Conservation (phyloP, 2,888 invertebrate species). For the Proisotoma minuta region DNA sequence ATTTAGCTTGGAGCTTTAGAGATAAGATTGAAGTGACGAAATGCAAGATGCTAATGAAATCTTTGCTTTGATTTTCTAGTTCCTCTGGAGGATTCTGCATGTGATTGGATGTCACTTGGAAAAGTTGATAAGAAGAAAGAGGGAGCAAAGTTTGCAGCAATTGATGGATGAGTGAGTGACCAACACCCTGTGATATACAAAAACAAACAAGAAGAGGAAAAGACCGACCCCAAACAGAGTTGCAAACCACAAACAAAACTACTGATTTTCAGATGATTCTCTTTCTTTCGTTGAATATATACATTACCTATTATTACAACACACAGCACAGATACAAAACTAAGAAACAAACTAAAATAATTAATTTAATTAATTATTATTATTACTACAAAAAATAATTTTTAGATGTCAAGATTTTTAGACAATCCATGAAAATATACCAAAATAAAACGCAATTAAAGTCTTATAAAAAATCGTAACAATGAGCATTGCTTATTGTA, state of each 20-base stretch:
- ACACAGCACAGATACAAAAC: not conserved
- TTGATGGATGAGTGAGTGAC: conserved; percentile 37
- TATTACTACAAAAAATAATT: conserved; percentile 6
- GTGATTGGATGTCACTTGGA: conserved; percentile 46
- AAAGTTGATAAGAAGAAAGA: conserved; percentile 40
- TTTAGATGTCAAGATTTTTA: conserved; percentile 18
- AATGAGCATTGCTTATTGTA: conserved; percentile 12
- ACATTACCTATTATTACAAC: conserved; percentile 4
- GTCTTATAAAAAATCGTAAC: not conserved
- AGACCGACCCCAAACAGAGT: not conserved
- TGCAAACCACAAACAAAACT: conserved; percentile 21
- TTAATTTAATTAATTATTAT: not conserved
- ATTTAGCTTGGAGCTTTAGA: too few species aligned
- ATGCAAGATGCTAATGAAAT: conserved; percentile 9
- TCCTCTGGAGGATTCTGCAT: conserved; percentile 47
- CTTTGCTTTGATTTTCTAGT: conserved; percentile 40
- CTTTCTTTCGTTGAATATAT: not conserved
- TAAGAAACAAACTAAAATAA: conserved; percentile 3
- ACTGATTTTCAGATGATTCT: too few species aligned
- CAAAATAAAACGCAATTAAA: conserved; percentile 6
- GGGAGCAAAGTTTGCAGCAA: conserved; percentile 39
- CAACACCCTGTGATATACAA: conserved; percentile 47
- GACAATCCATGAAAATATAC: conserved; percentile 13
- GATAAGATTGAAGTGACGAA: conserved; percentile 8
- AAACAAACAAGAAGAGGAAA: conserved; percentile 20